These are phyloP conservation scores for Sebastes diploproa DNA, from an alignment of 2,797 vertebrate genomes.

Conservation along the genomic window DNA sequence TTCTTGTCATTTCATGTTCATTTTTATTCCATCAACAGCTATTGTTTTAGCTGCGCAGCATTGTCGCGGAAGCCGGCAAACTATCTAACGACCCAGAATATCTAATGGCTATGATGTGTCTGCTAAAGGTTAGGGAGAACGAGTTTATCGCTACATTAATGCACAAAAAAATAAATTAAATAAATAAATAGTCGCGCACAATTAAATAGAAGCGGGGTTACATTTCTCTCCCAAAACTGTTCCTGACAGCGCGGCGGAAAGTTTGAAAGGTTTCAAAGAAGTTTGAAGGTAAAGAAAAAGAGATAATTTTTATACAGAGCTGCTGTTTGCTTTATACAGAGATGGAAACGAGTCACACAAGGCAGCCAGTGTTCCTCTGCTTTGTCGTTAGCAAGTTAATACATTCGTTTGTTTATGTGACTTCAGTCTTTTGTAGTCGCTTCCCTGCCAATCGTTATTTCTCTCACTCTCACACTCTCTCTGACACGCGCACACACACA, in stretches of 20 bases:
- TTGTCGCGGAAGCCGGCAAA: not conserved
- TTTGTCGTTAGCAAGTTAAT: conserved; percentile 38
- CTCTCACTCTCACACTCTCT: conserved; percentile 22
- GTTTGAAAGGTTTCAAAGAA: conserved; percentile 26
- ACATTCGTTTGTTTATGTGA: conserved; percentile 45
- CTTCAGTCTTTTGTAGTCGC: conserved; percentile 42
- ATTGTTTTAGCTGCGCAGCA: not conserved
- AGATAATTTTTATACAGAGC: not conserved
- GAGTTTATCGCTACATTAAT: not conserved
- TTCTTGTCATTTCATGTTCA: not conserved
- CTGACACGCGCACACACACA: conserved; percentile 28
- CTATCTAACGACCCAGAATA: not conserved
- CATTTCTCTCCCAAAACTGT: conserved; percentile 24
- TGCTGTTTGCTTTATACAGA: not conserved
- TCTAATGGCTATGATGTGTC: not conserved
- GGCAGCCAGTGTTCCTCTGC: conserved; percentile 5
- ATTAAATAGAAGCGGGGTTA: not conserved
- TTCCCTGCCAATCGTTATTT: conserved; percentile 55
- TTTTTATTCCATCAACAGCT: not conserved
- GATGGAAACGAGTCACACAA: not conserved
- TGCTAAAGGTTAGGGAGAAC: not conserved
- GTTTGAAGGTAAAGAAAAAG: not conserved
- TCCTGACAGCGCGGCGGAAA: conserved; percentile 32
- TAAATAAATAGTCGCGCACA: not conserved
- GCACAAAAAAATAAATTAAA: not conserved